phyloP scores from a whole-genome alignment of 2,113 vertebrate genomes.

The Cephalopholis sonnerati region DNA sequence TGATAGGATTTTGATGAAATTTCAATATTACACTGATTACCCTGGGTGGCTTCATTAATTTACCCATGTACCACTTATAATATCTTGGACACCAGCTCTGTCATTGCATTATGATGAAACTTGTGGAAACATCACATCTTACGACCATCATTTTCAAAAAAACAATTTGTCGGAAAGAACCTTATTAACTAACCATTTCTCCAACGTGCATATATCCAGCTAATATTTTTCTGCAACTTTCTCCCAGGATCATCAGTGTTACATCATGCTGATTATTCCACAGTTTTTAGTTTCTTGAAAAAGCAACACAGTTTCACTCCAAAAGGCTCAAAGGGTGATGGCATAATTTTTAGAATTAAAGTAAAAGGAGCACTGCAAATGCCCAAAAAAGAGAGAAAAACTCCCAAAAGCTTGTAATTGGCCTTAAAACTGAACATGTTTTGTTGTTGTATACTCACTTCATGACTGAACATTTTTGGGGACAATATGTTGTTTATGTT shows the following conservation, averaged over 20 bases:
- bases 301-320: conserved; percentile 15
- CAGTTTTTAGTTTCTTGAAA: conserved; percentile 26
- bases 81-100: conserved; percentile 37
- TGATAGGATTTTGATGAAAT: conserved; percentile 75
- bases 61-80: conserved; percentile 59
- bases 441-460: neutral
- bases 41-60: conserved; percentile 70
- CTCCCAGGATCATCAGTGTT: conserved; percentile 12
- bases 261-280: conserved; percentile 22
- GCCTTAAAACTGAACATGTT: neutral
- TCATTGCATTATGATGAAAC: conserved; percentile 53
- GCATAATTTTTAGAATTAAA: neutral
- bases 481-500: conserved; percentile 25
- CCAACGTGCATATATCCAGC: neutral
- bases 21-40: conserved; percentile 73
- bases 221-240: conserved; percentile 29
- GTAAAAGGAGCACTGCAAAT: neutral
- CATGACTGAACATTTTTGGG: neutral
- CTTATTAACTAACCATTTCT: neutral
- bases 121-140: conserved; percentile 19
- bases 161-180: neutral
- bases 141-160: neutral
- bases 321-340: neutral
- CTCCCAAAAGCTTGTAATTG: neutral
- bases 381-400: neutral